These are phyloP conservation scores for Phoxinus dragarum DNA, from an alignment of 2,797 vertebrate species.

Conservation along the genomic window DNA sequence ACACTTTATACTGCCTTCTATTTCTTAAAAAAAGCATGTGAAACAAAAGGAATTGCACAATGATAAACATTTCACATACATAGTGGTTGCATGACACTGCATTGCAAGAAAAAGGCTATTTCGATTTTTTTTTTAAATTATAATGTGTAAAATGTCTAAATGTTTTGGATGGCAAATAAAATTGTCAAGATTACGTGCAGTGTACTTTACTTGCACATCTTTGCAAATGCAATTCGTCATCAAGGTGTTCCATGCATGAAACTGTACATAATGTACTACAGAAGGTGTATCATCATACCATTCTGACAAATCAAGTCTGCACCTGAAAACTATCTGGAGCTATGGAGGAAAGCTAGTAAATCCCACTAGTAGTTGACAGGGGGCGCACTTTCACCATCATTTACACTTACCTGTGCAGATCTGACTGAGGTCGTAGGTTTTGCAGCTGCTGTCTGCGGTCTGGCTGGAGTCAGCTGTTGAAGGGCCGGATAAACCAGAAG, in stretches of 20 bases:
- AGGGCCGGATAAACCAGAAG: slow-evolving; percentile 73
- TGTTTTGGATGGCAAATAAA: neutral
- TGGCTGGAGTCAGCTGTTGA: slow-evolving; percentile 72
- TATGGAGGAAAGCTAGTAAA: neutral
- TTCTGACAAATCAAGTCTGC: neutral
- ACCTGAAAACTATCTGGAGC: neutral
- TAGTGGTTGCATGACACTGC: neutral
- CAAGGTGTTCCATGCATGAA: neutral
- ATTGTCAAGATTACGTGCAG: neutral
- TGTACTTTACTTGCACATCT: neutral
- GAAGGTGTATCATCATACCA: neutral
- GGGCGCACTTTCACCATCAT: slow-evolving; percentile 46
- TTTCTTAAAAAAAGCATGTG: neutral
- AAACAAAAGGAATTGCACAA: neutral
- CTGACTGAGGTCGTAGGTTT: slow-evolving; percentile 89
- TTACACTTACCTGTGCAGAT: slow-evolving; percentile 90
- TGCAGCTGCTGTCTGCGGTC: slow-evolving; percentile 85
- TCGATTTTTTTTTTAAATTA: neutral
- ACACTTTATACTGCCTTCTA: neutral
- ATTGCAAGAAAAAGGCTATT: neutral
- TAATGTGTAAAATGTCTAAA: neutral
- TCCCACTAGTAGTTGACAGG: slow-evolving; percentile 11
- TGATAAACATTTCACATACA: neutral
- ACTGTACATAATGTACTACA: neutral
- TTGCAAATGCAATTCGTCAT: neutral